Conservation (phyloP, 2,113 vertebrate species). For the Dicrurus megarhynchus region DNA sequence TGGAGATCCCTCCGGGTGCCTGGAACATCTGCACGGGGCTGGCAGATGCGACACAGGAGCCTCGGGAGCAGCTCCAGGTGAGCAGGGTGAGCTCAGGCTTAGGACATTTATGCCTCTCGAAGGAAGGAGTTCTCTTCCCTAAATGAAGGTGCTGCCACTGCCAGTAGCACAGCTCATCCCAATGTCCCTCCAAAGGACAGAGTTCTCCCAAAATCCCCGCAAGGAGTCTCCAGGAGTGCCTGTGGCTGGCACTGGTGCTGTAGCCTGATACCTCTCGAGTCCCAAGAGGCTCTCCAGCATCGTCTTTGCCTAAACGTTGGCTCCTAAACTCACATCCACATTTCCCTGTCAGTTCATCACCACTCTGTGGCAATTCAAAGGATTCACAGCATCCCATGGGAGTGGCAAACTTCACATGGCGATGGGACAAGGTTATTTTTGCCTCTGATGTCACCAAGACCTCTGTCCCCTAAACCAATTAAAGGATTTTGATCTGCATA, state of each 20-base stretch:
- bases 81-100: accelerated
- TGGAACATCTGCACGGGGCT: not conserved
- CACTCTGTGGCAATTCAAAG: not conserved
- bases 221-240: not conserved
- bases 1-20: not conserved
- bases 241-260: not conserved
- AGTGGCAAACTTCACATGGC: not conserved
- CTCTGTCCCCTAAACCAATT: not conserved
- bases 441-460: not conserved
- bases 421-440: not conserved
- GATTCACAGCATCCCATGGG: not conserved
- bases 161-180: not conserved
- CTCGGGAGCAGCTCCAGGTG: not conserved
- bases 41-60: not conserved
- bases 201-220: not conserved
- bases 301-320: not conserved
- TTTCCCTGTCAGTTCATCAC: not conserved
- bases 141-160: not conserved
- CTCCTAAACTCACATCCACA: not conserved
- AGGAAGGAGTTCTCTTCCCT: not conserved
- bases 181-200: not conserved
- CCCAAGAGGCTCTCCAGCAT: not conserved
- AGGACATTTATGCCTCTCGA: not conserved
- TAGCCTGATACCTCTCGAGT: not conserved
- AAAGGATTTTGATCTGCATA: not conserved